A percentile compares a stretch with the other conserved stretches of the same genome.
phyloP scores from a whole-genome alignment of 2,888 invertebrate species.

The Chrysomela aeneicollis region DNA sequence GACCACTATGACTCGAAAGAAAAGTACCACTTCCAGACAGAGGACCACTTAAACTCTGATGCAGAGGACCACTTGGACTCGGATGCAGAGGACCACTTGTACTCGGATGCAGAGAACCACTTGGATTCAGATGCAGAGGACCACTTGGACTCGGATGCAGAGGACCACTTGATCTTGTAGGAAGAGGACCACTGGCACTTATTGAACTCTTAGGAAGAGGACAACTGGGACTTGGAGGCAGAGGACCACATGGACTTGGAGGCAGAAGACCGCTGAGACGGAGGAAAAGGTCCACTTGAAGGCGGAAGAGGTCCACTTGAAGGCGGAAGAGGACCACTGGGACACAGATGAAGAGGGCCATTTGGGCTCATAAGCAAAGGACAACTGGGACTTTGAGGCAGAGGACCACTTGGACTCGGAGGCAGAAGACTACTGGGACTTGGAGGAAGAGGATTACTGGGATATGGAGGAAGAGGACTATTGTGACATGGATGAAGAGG shows the following conservation, averaged over 20 bases:
- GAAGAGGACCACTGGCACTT: not conserved
- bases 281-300: not conserved
- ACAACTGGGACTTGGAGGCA: not conserved
- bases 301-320: not conserved
- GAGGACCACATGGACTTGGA: not conserved
- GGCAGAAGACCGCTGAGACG: not conserved
- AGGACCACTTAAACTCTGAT: not conserved
- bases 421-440: not conserved
- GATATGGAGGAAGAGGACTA: not conserved
- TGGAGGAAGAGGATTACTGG: not conserved
- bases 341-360: not conserved
- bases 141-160: not conserved
- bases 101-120: not conserved
- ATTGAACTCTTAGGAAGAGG: not conserved
- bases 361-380: not conserved
- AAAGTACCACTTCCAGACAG: not conserved
- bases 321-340: conserved; percentile 4
- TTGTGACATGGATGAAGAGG: not conserved
- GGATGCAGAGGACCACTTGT: not conserved
- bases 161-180: not conserved
- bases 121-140: not conserved
- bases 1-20: not conserved
- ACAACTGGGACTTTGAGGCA: not conserved
- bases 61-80: not conserved
- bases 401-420: not conserved